A percentile compares a stretch with the other conserved stretches of the same genome.
Conservation (phyloP, 2,797 vertebrate species). For the Falco concolor region DNA sequence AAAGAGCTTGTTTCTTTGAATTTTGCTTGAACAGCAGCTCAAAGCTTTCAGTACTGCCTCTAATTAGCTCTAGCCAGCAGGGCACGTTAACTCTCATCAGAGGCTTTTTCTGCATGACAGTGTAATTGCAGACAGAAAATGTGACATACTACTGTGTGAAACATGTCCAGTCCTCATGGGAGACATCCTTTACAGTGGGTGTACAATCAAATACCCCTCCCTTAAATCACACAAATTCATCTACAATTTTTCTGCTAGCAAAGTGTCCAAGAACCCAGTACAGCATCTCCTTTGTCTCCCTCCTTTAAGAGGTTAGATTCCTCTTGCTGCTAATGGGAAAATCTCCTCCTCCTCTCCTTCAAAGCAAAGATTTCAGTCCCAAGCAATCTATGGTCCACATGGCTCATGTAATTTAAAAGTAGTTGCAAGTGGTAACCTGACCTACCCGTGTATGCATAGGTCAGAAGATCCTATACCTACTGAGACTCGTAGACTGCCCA, state of each 20-base stretch:
- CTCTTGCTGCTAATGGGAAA: not conserved
- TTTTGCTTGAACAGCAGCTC: not conserved
- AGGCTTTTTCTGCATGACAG: not conserved
- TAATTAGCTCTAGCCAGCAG: slow-evolving; percentile 12
- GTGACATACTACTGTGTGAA: not conserved
- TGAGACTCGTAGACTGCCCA: not conserved
- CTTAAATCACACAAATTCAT: not conserved
- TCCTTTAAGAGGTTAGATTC: not conserved
- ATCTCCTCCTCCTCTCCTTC: not conserved
- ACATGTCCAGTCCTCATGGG: not conserved
- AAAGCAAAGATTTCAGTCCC: not conserved
- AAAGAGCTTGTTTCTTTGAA: slow-evolving; percentile 15
- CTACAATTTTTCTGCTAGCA: not conserved
- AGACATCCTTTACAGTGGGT: not conserved
- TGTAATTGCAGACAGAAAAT: not conserved
- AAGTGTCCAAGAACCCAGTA: not conserved
- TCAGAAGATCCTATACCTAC: not conserved
- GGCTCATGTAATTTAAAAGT: not conserved
- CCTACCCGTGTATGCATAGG: too few relatives aligned
- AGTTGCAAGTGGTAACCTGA: not conserved
- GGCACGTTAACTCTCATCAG: not conserved
- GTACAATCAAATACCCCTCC: not conserved
- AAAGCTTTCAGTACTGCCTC: not conserved
- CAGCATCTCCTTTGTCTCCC: not conserved
- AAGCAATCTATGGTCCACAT: not conserved